These are phyloP conservation scores for Phocoena phocoena DNA, from an alignment of 2,113 vertebrate species.

Conservation along the genomic window DNA sequence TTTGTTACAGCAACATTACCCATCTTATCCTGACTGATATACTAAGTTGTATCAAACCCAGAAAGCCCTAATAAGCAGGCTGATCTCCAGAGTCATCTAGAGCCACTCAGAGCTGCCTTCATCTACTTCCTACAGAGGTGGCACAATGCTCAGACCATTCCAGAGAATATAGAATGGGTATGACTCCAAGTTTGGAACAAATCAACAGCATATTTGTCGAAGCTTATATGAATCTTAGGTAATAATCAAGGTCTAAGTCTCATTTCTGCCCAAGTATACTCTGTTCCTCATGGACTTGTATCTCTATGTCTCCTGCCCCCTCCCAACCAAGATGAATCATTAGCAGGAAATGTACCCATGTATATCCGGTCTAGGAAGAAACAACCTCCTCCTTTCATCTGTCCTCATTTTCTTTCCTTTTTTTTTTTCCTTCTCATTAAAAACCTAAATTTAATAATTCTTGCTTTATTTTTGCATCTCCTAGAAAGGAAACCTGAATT, in stretches of 20 bases:
- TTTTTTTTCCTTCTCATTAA: not conserved
- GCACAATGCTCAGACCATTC: not conserved
- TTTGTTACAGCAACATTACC: not conserved
- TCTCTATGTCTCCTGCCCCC: not conserved
- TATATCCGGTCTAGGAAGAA: not conserved
- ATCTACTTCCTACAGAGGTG: not conserved
- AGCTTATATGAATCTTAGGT: not conserved
- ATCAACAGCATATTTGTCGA: not conserved
- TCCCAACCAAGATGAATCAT: not conserved
- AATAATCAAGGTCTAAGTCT: not conserved
- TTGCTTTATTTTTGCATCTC: not conserved
- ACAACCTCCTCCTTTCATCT: not conserved
- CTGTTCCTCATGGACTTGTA: not conserved
- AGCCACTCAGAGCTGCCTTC: not conserved
- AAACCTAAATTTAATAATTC: not conserved
- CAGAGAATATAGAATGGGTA: not conserved
- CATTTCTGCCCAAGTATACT: not conserved
- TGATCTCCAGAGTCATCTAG: not conserved
- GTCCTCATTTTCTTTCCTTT: not conserved
- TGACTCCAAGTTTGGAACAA: not conserved
- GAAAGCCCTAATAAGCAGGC: not conserved
- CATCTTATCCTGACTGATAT: not conserved
- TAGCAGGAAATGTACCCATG: not conserved
- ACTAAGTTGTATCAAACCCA: not conserved
- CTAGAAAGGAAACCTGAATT: not conserved